Evolutionary conservation across 2,888 invertebrate species (phyloP), one percentile per base, ranked within the genome.

Genomic region (Glomeris marginata): DNA sequence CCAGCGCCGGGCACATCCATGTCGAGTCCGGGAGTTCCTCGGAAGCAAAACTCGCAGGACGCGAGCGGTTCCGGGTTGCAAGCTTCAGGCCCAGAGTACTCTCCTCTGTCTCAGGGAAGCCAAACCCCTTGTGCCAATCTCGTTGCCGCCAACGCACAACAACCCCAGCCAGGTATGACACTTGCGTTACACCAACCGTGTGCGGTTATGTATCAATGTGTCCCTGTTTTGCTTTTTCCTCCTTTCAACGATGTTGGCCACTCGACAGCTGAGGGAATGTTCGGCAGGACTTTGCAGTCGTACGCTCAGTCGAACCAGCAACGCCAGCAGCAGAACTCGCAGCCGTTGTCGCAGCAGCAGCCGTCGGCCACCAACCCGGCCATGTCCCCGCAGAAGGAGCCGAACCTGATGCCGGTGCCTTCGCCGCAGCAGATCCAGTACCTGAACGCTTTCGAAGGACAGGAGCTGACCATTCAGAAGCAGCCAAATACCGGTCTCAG

Each of bases 341-440:
- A 63, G 40, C 63, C 68, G 44, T 57, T 67, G 43, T n/a, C 52
- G 55, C 54, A 45, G 43, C 50, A 42, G 47, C 38, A 35, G 50
- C 52, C 53, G 60, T 54, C 43, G n/a, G 36, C 45, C 36, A 51
- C 45, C 34, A 47, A 49, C 16, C 47, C 48, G 36, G 48, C 54
- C 45, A 65, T 66, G 58, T 65, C 66, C 41, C 66, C 65, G 8
- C 64, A 66, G 41, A 84, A 85, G 72, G 86, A 86, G 69, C 84
- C 86, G 48, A 90, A 88, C 69, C 74, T 91, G 64, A 86, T 91
- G 84, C 91, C 91, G 56, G 91, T 92, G 61, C 91, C 92, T 58
- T 91, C 91, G 57, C 92, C 92, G 51, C 90, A 91, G 71, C 91
- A 90, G 75, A 90, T 92, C 66, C 88, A 87, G 60, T 92, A 91